Evolutionary conservation across 2,113 vertebrate species (phyloP).

Genomic region (Zingel zingel): DNA sequence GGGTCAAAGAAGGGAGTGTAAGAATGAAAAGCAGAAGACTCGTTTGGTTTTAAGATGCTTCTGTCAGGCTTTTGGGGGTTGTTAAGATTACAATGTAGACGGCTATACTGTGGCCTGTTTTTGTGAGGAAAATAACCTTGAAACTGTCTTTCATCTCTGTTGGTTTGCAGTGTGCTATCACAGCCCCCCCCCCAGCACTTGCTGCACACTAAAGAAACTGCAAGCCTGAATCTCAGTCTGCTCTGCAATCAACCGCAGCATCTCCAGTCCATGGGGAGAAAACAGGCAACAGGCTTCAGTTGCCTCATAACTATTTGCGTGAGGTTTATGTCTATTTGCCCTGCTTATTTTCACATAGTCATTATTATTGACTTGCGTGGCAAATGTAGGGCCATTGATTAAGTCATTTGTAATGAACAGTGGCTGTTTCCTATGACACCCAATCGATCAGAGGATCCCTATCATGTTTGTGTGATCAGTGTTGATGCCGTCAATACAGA

Average conservation of each 20-base stretch:
- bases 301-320: conserved; percentile 1
- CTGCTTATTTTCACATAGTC: not conserved
- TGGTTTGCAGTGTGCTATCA: not conserved
- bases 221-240: conserved; percentile 1
- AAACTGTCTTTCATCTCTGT: not conserved
- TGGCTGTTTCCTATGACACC: not conserved
- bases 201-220: not conserved
- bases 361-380: conserved; percentile 5
- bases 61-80: not conserved
- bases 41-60: conserved; percentile 5
- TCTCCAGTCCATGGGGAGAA: not conserved
- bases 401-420: not conserved
- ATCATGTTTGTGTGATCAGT: not conserved
- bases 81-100: not conserved
- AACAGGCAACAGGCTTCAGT: conserved; percentile 2
- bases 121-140: not conserved
- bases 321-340: conserved; percentile 1
- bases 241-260: not conserved
- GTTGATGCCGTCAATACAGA: not conserved
- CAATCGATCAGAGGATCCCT: not conserved
- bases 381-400: not conserved
- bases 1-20: not conserved
- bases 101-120: not conserved
- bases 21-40: not conserved
- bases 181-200: not conserved